phyloP scores from a whole-genome alignment of 2,888 invertebrate genomes.

The Perizoma affinitatum region DNA sequence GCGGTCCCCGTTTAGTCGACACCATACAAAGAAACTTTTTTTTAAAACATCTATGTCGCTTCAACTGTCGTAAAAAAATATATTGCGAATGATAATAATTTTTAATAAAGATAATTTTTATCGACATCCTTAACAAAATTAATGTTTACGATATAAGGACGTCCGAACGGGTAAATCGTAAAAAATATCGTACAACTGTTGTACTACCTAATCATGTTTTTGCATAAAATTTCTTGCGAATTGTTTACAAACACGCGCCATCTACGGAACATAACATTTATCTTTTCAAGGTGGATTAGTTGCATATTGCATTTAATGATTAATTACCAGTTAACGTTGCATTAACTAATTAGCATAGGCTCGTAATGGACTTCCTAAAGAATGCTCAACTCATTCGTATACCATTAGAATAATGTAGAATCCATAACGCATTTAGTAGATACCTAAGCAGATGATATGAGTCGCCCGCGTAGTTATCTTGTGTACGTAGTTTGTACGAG shows the following conservation, averaged over 20 bases:
- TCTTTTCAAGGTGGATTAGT: constrained; percentile 36
- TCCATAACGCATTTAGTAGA: constrained; percentile 1
- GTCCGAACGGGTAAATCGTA: constrained; percentile 25
- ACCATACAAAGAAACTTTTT: constrained; percentile 32
- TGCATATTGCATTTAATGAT: constrained; percentile 30
- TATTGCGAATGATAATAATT: constrained; percentile 16
- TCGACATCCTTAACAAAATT: constrained; percentile 14
- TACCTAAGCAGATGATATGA: constrained; percentile 22
- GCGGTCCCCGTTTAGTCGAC: constrained; percentile 36
- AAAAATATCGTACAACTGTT: constrained; percentile 27
- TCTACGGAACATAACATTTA: constrained; percentile 36
- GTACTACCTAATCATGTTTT: constrained; percentile 16
- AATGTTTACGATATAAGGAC: constrained; percentile 17
- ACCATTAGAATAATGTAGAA: constrained; percentile 11
- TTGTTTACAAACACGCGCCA: constrained; percentile 33
- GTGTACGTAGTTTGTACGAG: constrained; percentile 40
- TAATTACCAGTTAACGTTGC: constrained; percentile 26
- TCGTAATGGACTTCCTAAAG: constrained; percentile 15
- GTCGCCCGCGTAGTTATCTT: constrained; percentile 24
- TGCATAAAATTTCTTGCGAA: constrained; percentile 31
- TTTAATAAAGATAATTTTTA: too few species aligned
- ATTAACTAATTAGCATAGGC: constrained; percentile 14
- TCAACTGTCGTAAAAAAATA: constrained; percentile 15
- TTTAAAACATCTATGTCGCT: constrained; percentile 22
- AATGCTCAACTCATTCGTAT: constrained; percentile 19